Conservation (phyloP, 2,113 vertebrate species). For the Tetrao urogallus region DNA sequence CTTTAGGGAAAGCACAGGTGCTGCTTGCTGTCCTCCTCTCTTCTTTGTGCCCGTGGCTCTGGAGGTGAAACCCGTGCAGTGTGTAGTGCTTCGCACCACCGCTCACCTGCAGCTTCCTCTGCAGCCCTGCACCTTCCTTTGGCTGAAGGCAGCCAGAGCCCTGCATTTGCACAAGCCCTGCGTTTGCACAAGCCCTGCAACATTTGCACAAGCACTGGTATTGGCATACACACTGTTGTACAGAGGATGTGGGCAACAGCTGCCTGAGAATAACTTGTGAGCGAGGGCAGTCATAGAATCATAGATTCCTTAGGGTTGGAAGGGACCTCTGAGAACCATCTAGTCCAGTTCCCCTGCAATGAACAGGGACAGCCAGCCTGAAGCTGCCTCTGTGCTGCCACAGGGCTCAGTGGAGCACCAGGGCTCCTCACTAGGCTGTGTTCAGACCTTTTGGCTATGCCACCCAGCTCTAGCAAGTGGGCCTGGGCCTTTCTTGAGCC, state of each 20-base stretch:
- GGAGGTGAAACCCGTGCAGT: not conserved
- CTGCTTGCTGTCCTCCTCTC: not conserved
- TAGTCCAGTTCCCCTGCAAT: no score
- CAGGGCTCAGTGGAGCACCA: fast-evolving
- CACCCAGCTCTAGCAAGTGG: fast-evolving
- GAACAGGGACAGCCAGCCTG: no score
- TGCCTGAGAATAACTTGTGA: fast-evolving
- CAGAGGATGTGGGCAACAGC: no score
- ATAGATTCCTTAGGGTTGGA: no score
- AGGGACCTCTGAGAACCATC: no score
- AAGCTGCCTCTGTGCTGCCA: fast-evolving
- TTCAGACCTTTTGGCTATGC: fast-evolving
- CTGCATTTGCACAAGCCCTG: not conserved
- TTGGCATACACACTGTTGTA: fast-evolving
- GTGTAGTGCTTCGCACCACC: fast-evolving
- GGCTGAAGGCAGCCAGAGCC: not conserved
- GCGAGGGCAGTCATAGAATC: no score
- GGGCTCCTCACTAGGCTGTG: no score
- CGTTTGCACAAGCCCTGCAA: fast-evolving
- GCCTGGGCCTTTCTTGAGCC: no score
- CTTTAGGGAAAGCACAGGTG: fast-evolving
- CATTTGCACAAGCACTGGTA: fast-evolving
- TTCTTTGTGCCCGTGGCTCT: not conserved
- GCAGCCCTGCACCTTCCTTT: not conserved
- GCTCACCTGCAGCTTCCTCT: no score